Percentiles rank a stretch among this genome's conserved stretches.
Conservation (phyloP, 2,113 vertebrate species). For the Macquaria australasica region DNA sequence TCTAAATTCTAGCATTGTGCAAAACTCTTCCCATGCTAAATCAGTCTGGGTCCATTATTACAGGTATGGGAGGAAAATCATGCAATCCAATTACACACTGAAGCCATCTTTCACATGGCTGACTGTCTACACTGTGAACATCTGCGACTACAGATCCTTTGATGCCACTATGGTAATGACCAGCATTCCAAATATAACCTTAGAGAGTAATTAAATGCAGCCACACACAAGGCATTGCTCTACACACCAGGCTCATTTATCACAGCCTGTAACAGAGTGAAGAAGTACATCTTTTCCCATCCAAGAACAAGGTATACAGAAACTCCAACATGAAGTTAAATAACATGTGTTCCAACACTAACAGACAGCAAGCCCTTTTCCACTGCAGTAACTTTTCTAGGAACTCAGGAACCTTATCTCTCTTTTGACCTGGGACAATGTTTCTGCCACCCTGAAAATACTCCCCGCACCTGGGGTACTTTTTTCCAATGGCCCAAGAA, state of each 20-base stretch:
- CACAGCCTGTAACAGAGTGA: slow-evolving; percentile 10
- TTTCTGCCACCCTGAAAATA: background rate
- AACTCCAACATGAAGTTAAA: background rate
- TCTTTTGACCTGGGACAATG: background rate
- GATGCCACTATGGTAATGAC: slow-evolving; percentile 45
- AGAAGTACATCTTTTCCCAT: background rate
- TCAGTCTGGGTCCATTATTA: background rate
- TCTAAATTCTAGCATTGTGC: background rate
- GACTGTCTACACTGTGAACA: slow-evolving; percentile 5
- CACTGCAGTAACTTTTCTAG: background rate
- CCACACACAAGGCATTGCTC: slow-evolving; percentile 26
- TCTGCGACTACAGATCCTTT: slow-evolving; percentile 34
- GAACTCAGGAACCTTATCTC: background rate
- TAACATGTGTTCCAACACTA: background rate
- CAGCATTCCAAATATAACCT: slow-evolving; percentile 25
- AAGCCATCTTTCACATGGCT: slow-evolving; percentile 1
- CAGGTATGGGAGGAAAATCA: background rate
- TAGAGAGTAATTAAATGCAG: slow-evolving; percentile 28
- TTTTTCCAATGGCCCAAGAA: too few species aligned
- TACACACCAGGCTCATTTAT: slow-evolving; percentile 24
- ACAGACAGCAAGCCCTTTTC: too few species aligned
- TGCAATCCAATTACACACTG: background rate
- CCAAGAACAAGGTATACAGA: background rate
- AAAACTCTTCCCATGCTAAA: background rate
- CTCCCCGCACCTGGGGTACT: too few species aligned